Evolutionary conservation across 2,797 vertebrate species (phyloP).

Genomic region (Rousettus madagascariensis): DNA sequence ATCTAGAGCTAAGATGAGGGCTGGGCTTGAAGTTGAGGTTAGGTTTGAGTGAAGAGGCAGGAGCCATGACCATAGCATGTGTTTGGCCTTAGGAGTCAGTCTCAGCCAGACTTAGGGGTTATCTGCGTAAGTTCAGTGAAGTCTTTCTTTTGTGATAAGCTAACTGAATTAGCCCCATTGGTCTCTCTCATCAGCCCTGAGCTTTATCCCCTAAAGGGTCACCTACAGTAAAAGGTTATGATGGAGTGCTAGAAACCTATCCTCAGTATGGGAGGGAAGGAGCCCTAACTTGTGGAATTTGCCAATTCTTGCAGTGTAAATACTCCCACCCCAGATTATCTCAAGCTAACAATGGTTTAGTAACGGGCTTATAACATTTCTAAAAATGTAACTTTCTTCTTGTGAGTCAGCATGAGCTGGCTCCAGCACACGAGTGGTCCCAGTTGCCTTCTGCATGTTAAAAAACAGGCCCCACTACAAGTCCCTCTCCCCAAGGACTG

Average conservation of each 20-base stretch:
- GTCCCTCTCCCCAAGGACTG: rapidly evolving
- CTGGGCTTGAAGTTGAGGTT: neutral
- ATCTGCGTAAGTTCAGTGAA: neutral
- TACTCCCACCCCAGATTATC: neutral
- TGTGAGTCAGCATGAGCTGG: rapidly evolving
- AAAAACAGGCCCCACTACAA: rapidly evolving
- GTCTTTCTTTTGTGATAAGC: neutral
- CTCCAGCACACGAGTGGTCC: neutral
- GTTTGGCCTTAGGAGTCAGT: neutral
- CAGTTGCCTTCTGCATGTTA: neutral
- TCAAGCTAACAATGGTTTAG: neutral
- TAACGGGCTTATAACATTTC: neutral
- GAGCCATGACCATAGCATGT: rapidly evolving
- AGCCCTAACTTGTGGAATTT: neutral
- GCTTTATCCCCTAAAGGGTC: neutral
- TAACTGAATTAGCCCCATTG: neutral
- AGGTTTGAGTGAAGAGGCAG: neutral
- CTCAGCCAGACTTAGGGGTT: neutral
- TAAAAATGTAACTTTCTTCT: neutral
- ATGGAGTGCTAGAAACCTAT: neutral
- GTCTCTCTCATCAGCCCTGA: neutral
- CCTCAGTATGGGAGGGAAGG: neutral
- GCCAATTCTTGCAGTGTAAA: neutral
- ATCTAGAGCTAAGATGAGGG: neutral
- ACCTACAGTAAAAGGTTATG: neutral